Conservation (phyloP, 2,888 invertebrate species). For the Eupithecia exiguata region DNA sequence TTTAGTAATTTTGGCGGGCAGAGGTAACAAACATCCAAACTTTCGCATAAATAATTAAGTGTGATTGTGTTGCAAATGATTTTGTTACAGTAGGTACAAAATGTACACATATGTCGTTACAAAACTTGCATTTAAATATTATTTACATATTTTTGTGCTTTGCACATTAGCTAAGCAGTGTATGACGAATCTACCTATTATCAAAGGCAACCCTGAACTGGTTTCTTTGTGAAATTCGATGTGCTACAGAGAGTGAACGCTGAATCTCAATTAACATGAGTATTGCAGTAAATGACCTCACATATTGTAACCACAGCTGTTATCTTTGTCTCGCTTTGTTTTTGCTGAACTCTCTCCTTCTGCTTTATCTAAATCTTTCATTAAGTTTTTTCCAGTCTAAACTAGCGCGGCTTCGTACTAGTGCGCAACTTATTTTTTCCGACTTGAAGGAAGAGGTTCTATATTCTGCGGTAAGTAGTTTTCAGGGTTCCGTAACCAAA, state of each 20-base stretch:
- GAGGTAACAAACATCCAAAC: too few relatives aligned
- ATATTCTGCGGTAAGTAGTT: too few relatives aligned
- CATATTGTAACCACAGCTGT: slow-evolving; percentile 29
- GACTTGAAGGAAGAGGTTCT: too few relatives aligned
- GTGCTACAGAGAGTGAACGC: slow-evolving; percentile 56
- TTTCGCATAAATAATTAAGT: too few relatives aligned
- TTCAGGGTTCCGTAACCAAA: too few relatives aligned
- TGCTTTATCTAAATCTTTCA: background rate
- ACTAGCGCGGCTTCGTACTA: background rate
- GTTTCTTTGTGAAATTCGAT: slow-evolving; percentile 59
- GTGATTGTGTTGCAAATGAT: background rate
- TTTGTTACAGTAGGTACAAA: background rate
- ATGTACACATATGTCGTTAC: slow-evolving; percentile 3
- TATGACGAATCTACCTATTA: slow-evolving; percentile 48
- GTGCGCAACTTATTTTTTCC: background rate
- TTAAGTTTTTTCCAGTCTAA: background rate
- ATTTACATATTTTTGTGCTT: slow-evolving; percentile 32
- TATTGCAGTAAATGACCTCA: slow-evolving; percentile 55
- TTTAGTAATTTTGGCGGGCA: too few relatives aligned
- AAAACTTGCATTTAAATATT: slow-evolving; percentile 26
- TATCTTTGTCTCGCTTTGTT: background rate
- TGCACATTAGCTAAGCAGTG: slow-evolving; percentile 44
- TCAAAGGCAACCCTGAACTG: slow-evolving; percentile 53
- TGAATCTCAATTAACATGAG: slow-evolving; percentile 62
- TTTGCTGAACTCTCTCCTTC: background rate